Conservation (phyloP, 2,797 vertebrate genomes). For the Sphenopsis melanotis region DNA sequence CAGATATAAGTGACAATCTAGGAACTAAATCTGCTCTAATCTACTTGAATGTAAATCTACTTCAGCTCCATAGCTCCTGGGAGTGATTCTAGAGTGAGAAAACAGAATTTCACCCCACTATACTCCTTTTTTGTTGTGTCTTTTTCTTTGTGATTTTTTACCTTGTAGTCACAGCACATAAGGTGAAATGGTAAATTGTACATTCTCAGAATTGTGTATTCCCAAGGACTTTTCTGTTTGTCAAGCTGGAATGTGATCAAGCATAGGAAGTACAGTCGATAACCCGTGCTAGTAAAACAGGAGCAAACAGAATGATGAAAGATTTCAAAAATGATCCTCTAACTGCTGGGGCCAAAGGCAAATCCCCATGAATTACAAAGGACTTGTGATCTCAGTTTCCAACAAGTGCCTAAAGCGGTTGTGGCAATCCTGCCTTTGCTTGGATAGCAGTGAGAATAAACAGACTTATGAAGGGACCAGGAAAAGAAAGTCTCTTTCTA, state of each 20-base stretch:
- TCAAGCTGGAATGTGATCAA: constrained; percentile 76
- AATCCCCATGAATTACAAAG: background rate
- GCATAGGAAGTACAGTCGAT: constrained; percentile 37
- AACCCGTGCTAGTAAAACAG: background rate
- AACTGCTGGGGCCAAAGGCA: constrained; percentile 57
- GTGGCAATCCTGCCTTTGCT: background rate
- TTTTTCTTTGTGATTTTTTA: constrained; percentile 26
- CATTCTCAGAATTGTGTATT: constrained; percentile 79
- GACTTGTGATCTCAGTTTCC: background rate
- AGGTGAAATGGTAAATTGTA: constrained; percentile 71
- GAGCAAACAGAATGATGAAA: constrained; percentile 68
- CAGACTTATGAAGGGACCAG: background rate
- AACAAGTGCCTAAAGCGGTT: constrained; percentile 50
- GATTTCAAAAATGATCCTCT: constrained; percentile 70
- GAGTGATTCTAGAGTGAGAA: background rate
- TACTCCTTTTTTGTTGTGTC: background rate
- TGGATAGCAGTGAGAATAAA: background rate
- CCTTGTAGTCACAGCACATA: constrained; percentile 62
- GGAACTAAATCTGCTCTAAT: constrained; percentile 17
- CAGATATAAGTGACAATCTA: background rate
- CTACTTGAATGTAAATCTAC: constrained; percentile 16
- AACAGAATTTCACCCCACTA: background rate
- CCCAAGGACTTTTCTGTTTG: constrained; percentile 80
- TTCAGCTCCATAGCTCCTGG: background rate
- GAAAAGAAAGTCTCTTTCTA: background rate